Percentiles rank a stretch among this genome's conserved stretches.
Conservation (phyloP, 2,888 invertebrate genomes). For the Caenorhabditis plicata region DNA sequence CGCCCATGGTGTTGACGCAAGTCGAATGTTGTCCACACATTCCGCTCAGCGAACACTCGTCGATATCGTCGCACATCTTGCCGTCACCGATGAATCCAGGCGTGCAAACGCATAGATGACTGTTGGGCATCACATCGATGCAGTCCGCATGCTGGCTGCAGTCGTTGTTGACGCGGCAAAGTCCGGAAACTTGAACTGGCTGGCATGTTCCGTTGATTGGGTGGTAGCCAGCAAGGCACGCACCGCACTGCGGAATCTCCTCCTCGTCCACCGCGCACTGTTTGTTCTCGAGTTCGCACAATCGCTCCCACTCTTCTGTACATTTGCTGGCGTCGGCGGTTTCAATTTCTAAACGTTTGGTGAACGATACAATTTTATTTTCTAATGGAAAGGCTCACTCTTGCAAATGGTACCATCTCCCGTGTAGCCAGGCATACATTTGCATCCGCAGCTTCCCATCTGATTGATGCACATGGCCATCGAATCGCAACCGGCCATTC, state of each 20-base stretch:
- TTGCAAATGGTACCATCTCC: constrained; percentile 52
- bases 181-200: constrained; percentile 49
- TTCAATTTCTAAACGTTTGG: constrained; percentile 15
- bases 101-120: constrained; percentile 76
- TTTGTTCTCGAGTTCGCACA: constrained; percentile 57
- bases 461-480: constrained; percentile 53
- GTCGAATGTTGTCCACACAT: constrained; percentile 53
- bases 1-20: constrained; percentile 75
- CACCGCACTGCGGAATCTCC: constrained; percentile 61
- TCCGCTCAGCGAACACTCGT: constrained; percentile 58
- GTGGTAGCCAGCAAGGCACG: constrained; percentile 57
- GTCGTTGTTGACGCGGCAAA: constrained; percentile 54
- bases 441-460: constrained; percentile 76
- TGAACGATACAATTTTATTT: neutral
- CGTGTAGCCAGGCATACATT: constrained; percentile 73
- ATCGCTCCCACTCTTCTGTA: constrained; percentile 52
- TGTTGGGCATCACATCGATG: constrained; percentile 57
- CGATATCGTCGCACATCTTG: constrained; percentile 61
- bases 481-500: constrained; percentile 46
- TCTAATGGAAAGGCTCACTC: constrained; percentile 8
- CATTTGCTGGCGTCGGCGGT: constrained; percentile 30
- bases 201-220: constrained; percentile 59
- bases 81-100: constrained; percentile 81
- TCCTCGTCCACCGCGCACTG: constrained; percentile 61
- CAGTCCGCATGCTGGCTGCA: constrained; percentile 62